Evolutionary conservation across 2,797 vertebrate genomes (phyloP).

Genomic region (Discoglossus pictus): DNA sequence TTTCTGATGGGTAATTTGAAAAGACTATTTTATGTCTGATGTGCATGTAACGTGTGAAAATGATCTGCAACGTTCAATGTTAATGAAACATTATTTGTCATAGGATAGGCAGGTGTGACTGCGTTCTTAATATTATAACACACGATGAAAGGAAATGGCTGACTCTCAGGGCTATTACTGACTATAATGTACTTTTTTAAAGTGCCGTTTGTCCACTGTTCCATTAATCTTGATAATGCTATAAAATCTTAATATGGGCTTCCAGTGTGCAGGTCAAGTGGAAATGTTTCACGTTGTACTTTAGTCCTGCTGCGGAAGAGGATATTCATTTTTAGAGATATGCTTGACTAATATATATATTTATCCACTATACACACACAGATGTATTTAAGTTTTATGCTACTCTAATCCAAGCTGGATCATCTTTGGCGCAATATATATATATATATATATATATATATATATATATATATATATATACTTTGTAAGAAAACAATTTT

Average conservation of each 20-base stretch:
- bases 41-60: slow-evolving; percentile 75
- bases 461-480: too few species aligned
- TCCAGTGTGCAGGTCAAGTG: slow-evolving; percentile 53
- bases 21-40: slow-evolving; percentile 71
- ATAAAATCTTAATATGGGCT: slow-evolving; percentile 53
- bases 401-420: too few species aligned
- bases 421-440: too few species aligned
- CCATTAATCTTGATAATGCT: slow-evolving; percentile 50
- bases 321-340: neutral
- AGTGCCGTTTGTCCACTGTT: slow-evolving; percentile 52
- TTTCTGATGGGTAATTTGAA: slow-evolving; percentile 71
- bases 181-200: slow-evolving; percentile 51
- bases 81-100: slow-evolving; percentile 87
- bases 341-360: too few species aligned
- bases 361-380: too few species aligned
- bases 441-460: too few species aligned
- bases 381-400: too few species aligned
- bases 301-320: slow-evolving; percentile 35
- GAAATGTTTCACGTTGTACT: slow-evolving; percentile 44
- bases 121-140: slow-evolving; percentile 67
- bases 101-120: slow-evolving; percentile 78
- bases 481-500: too few species aligned
- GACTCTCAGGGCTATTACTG: slow-evolving; percentile 54
- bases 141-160: slow-evolving; percentile 48
- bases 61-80: slow-evolving; percentile 71